Conservation (phyloP, 2,888 invertebrate species). For the Athalia cordata region DNA sequence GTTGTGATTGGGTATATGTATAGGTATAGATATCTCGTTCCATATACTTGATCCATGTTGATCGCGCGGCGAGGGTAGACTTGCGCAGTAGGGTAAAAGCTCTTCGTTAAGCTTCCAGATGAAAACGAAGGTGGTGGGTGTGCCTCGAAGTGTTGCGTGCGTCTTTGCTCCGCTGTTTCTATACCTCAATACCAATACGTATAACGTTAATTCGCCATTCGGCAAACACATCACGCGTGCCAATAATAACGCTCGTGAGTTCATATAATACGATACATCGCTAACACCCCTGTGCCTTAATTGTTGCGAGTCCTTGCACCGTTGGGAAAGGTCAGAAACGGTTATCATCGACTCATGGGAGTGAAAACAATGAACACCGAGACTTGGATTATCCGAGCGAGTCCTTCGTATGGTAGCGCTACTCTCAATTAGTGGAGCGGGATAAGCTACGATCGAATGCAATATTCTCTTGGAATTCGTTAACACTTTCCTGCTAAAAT, state of each 20-base stretch:
- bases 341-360: background rate
- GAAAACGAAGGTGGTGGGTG: slow-evolving; percentile 17
- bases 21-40: no score
- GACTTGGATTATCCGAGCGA: background rate
- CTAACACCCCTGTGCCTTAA: background rate
- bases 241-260: no score
- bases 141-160: slow-evolving; percentile 11
- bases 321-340: slow-evolving; percentile 18
- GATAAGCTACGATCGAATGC: no score
- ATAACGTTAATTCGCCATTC: slow-evolving; percentile 15
- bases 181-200: no score
- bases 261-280: no score
- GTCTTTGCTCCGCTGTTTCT: background rate
- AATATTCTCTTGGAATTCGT: no score
- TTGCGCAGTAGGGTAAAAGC: slow-evolving; percentile 17
- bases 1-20: no score
- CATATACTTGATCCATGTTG: background rate
- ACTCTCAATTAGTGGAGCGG: background rate
- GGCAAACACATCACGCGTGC: slow-evolving; percentile 11
- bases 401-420: background rate
- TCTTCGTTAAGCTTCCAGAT: background rate
- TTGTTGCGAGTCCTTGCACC: background rate
- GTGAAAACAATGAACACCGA: background rate
- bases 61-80: background rate
- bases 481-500: no score